A percentile compares a stretch with the other conserved stretches of the same genome.
Evolutionary conservation across 2,888 invertebrate species (phyloP).

Genomic region (Cryptus viduatorius): DNA sequence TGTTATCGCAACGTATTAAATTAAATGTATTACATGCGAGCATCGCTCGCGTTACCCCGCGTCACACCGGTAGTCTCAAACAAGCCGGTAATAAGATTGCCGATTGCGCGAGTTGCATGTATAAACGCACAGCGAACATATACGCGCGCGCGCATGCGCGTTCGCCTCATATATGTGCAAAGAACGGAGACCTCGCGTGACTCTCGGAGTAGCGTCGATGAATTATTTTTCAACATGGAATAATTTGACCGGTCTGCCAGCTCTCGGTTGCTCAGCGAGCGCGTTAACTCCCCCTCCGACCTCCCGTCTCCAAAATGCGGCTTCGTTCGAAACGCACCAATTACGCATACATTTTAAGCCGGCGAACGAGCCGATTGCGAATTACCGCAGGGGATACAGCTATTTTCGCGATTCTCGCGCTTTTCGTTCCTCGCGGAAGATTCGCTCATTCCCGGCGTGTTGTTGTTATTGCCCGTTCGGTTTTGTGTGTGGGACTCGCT

Average conservation of each 20-base stretch:
- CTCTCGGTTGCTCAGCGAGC: slow-evolving; percentile 2
- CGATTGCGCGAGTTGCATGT: slow-evolving; percentile 39
- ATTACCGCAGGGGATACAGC: background rate
- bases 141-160: background rate
- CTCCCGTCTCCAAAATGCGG: background rate
- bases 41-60: slow-evolving; percentile 34
- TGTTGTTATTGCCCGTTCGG: background rate
- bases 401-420: background rate
- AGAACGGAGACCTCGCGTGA: slow-evolving; percentile 42
- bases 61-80: slow-evolving; percentile 35
- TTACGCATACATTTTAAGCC: background rate
- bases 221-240: slow-evolving; percentile 50
- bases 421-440: background rate
- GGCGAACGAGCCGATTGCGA: background rate
- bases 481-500: slow-evolving; percentile 9
- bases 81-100: slow-evolving; percentile 52
- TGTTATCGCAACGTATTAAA: slow-evolving; percentile 33
- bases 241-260: slow-evolving; percentile 34
- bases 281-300: background rate
- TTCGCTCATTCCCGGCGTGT: background rate
- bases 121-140: background rate
- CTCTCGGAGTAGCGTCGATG: slow-evolving; percentile 44
- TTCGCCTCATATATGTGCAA: background rate
- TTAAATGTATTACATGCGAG: slow-evolving; percentile 58
- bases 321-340: background rate